Evolutionary conservation across 2,113 vertebrate species (phyloP).

Genomic region (Okapia johnstoni): DNA sequence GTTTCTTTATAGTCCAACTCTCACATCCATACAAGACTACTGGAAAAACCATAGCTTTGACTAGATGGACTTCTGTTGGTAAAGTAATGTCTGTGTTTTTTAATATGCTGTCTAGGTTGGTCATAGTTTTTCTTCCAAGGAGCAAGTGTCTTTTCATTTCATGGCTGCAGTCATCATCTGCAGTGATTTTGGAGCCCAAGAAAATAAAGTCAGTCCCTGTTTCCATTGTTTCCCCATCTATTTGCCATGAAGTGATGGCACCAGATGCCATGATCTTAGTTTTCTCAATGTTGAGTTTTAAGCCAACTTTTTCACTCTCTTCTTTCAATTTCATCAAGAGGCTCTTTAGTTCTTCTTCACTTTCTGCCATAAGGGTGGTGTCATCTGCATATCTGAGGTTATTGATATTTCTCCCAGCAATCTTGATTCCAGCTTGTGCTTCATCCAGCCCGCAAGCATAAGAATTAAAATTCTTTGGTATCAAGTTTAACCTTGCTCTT

Average conservation of each 20-base stretch:
- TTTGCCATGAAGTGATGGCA: background rate
- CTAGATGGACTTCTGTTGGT: background rate
- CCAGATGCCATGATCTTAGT: background rate
- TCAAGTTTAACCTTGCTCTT: slow-evolving; percentile 8
- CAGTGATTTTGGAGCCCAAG: background rate
- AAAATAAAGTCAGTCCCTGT: background rate
- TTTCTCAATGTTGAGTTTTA: background rate
- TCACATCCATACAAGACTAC: background rate
- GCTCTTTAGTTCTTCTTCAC: background rate
- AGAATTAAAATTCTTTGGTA: background rate
- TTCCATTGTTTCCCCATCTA: background rate
- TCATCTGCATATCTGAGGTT: background rate
- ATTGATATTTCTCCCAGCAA: background rate
- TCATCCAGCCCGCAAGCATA: background rate
- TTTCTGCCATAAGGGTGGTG: background rate
- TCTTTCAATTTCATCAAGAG: background rate
- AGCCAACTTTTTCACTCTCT: background rate
- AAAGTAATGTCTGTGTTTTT: background rate
- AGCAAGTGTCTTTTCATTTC: background rate
- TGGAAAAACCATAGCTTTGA: background rate
- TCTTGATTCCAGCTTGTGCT: background rate
- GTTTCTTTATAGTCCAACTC: background rate
- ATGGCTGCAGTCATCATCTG: background rate
- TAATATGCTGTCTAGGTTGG: background rate
- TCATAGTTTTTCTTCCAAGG: background rate